Evolutionary conservation across 2,888 invertebrate species (phyloP), one percentile per base, ranked within the genome.

Genomic region (Polydrusus pterygomalis): DNA sequence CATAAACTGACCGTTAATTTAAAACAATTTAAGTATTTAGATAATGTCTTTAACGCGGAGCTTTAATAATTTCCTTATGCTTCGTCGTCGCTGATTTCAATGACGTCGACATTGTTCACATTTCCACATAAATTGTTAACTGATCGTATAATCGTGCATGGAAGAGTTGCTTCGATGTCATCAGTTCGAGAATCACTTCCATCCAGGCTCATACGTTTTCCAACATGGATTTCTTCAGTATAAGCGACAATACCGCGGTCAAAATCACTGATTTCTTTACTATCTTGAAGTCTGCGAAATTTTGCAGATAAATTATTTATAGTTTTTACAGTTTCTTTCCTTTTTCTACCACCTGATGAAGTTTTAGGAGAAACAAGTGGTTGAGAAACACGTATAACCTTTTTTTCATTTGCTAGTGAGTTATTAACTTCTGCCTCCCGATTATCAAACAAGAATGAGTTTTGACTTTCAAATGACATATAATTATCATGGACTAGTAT

Each of bases 61-160:
- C n/a, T 43, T 43, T 13, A n/a, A n/a, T n/a, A 43, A 43, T 11
- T 5, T 17, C 9, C 2, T 15, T 15, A 47, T 15, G n/a, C 17
- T 18, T 51, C 51, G 18, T 51, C 51, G 18, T 51, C 51, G n/a
- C 51, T 51, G n/a, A 51, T 51, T 51, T 20, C 20, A 51, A 51
- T 51, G 10, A 51, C 10, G n/a, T 11, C n/a, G n/a, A n/a, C 18
- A 20, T 51, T 13, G 8, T 20, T 51, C 9, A n/a, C 47, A 17
- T 49, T 51, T 51, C 18, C 47, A 47, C 17, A 2, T n/a, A 47
- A 13, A 3, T 17, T 17, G 5, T 17, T 47, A 3, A 8, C 1
- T 17, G 17, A 5, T 47, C 9, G 15, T 17, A 47, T 47, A n/a
- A 47, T 47, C 1, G 47, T 47, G 9, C 47, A 47, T 1, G 47